Evolutionary conservation across 2,113 vertebrate species (phyloP).

Genomic region (Ramphastos sulfuratus): DNA sequence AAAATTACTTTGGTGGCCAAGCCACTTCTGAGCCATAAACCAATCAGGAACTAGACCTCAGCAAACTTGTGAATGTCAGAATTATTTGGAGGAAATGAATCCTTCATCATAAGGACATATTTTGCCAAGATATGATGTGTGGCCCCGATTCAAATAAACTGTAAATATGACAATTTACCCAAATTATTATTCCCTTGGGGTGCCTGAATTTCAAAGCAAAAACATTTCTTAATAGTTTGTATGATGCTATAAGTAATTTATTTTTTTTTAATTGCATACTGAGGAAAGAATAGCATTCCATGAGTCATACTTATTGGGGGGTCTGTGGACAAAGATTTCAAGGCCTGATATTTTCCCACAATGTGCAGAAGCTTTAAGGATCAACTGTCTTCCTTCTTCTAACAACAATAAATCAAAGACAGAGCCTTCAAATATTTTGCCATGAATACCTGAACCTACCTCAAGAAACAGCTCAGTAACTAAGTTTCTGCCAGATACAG

Average conservation of each 20-base stretch:
- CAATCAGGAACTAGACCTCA: not conserved
- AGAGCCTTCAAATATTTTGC: not conserved
- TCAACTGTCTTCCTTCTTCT: not conserved
- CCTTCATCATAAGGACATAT: not conserved
- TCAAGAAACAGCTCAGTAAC: not conserved
- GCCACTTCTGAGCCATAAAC: not conserved
- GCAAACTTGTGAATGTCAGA: not conserved
- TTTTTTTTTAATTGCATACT: not conserved
- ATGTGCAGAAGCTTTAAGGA: not conserved
- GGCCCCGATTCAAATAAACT: not conserved
- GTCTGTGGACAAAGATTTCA: not conserved
- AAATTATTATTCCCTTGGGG: not conserved
- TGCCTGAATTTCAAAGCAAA: constrained; percentile 27
- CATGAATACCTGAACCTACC: not conserved
- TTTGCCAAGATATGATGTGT: not conserved
- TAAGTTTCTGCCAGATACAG: not conserved
- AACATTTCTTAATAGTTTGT: not conserved
- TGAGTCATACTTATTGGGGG: constrained; percentile 18
- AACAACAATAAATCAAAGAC: not conserved
- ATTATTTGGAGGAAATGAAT: not conserved
- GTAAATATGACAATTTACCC: not conserved
- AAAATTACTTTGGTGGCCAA: not conserved
- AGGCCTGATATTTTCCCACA: not conserved
- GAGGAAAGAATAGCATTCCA: not conserved
- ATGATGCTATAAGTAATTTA: constrained; percentile 6